Evolutionary conservation across 2,888 invertebrate genomes (phyloP).

Genomic region (Leucoma salicis): DNA sequence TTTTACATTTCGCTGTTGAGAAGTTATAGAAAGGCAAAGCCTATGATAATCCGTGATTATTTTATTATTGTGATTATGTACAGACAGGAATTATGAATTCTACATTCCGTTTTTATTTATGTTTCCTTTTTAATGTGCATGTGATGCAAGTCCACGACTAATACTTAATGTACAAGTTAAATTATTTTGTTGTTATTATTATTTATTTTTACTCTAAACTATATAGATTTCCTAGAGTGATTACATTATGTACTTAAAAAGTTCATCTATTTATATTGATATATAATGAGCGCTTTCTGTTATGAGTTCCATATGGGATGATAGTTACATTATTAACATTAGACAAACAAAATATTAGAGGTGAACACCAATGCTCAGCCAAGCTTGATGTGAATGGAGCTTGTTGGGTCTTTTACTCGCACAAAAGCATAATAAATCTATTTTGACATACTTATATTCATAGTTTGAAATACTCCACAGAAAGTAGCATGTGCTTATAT

Average conservation of each 20-base stretch:
- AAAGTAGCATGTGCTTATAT: constrained; percentile 56
- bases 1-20: constrained; percentile 80
- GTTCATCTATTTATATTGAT: constrained; percentile 27
- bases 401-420: constrained; percentile 57
- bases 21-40: constrained; percentile 74
- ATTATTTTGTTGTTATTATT: constrained; percentile 57
- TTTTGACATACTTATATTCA: constrained; percentile 27
- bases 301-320: constrained; percentile 33
- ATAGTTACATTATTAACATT: constrained; percentile 12
- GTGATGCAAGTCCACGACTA: constrained; percentile 80
- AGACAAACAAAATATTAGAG: constrained; percentile 16
- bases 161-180: constrained; percentile 69
- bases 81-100: constrained; percentile 79
- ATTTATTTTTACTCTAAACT: constrained; percentile 43
- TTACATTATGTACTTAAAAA: constrained; percentile 57
- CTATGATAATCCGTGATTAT: constrained; percentile 72
- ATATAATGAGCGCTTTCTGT: constrained; percentile 48
- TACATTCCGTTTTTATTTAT: constrained; percentile 75
- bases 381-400: constrained; percentile 62
- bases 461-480: constrained; percentile 33
- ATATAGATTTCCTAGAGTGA: constrained; percentile 37
- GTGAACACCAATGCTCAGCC: constrained; percentile 63
- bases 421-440: constrained; percentile 61
- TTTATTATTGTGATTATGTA: constrained; percentile 76
- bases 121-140: constrained; percentile 65